Percentiles rank a stretch among this genome's conserved stretches.
Evolutionary conservation across 2,888 invertebrate species (phyloP).

Genomic region (Spodoptera exigua): DNA sequence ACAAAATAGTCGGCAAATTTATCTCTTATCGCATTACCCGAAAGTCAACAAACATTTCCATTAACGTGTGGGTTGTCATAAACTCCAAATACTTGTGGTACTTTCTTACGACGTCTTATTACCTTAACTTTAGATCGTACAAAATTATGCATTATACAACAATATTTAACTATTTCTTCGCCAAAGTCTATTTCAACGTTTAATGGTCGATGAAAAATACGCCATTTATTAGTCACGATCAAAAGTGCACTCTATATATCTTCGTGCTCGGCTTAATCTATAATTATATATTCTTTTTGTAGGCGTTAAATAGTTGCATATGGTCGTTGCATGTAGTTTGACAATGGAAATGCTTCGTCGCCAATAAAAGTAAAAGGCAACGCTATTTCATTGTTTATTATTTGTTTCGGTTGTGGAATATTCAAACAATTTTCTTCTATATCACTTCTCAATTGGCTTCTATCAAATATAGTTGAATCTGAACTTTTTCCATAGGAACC

Average conservation of each 20-base stretch:
- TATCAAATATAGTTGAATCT: slow-evolving; percentile 40
- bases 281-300: slow-evolving; percentile 41
- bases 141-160: slow-evolving; percentile 42
- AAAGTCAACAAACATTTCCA: slow-evolving; percentile 27
- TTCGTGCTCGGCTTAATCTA: slow-evolving; percentile 27
- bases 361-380: slow-evolving; percentile 48
- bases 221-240: slow-evolving; percentile 17
- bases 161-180: slow-evolving; percentile 42
- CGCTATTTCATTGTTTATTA: slow-evolving; percentile 34
- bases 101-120: slow-evolving; percentile 35
- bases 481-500: slow-evolving; percentile 44
- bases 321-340: slow-evolving; percentile 39
- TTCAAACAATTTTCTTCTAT: slow-evolving; percentile 37
- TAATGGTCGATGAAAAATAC: slow-evolving; percentile 18
- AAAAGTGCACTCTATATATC: slow-evolving; percentile 27
- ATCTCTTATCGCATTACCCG: slow-evolving; percentile 30
- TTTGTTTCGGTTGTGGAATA: slow-evolving; percentile 16
- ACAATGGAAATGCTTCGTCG: slow-evolving; percentile 46
- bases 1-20: slow-evolving; percentile 39
- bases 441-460: slow-evolving; percentile 25
- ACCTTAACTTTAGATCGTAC: slow-evolving; percentile 29
- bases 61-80: slow-evolving; percentile 39
- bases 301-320: slow-evolving; percentile 32
- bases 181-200: slow-evolving; percentile 36
- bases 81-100: slow-evolving; percentile 38